A percentile compares a stretch with the other conserved stretches of the same genome.
Conservation (phyloP, 2,797 vertebrate genomes). For the Benthosema pterotum region DNA sequence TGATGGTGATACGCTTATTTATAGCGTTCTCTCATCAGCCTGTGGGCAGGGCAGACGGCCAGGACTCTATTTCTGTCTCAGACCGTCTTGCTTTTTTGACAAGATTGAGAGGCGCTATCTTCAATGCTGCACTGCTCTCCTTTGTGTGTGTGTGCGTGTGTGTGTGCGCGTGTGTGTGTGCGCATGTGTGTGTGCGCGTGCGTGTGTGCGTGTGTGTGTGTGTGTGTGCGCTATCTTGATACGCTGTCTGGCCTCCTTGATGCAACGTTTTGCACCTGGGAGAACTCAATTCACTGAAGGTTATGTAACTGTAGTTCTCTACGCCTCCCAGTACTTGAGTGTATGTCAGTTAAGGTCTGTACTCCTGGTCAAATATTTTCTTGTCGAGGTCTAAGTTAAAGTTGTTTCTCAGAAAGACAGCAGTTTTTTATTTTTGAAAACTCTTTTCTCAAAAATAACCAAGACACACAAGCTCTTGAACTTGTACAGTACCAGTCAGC, state of each 20-base stretch:
- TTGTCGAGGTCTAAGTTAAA: no score
- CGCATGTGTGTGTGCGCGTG: not conserved
- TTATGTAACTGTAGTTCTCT: no score
- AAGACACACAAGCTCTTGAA: no score
- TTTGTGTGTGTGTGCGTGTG: not conserved
- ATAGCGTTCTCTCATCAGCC: constrained; percentile 57
- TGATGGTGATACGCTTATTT: no score
- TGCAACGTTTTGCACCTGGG: no score
- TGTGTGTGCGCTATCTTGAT: not conserved
- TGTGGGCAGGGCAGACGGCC: constrained; percentile 41
- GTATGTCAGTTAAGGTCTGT: constrained; percentile 12
- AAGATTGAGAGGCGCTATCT: constrained; percentile 14
- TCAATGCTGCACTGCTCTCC: constrained; percentile 19
- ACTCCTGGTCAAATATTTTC: no score
- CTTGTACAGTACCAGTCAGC: no score
- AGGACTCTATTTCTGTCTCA: constrained; percentile 57
- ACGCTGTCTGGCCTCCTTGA: not conserved
- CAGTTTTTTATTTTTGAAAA: no score
- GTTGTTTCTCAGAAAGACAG: no score
- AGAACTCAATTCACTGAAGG: no score
- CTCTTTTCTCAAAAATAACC: no score
- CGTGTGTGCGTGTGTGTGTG: not conserved
- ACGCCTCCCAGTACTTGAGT: no score
- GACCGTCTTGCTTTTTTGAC: constrained; percentile 36
- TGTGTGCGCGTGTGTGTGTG: constrained; percentile 1